phyloP scores from a whole-genome alignment of 2,888 invertebrate species.

The Plebejus anna region DNA sequence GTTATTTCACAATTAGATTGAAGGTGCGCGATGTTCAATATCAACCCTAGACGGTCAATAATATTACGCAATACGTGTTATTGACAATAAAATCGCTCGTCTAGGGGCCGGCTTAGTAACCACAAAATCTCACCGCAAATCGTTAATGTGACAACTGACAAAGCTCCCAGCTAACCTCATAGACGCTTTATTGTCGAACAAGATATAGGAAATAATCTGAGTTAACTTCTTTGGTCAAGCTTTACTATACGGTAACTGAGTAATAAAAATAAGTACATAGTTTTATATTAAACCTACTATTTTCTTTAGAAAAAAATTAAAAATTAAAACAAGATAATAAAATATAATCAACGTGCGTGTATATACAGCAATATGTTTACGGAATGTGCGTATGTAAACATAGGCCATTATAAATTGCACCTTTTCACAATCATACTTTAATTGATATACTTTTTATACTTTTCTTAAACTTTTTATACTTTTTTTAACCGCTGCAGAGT shows the following conservation, averaged over 20 bases:
- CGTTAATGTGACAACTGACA: neutral
- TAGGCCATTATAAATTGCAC: neutral
- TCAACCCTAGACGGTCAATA: too few species aligned
- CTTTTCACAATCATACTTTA: neutral
- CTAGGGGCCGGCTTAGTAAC: too few species aligned
- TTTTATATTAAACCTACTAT: neutral
- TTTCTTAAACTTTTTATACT: neutral
- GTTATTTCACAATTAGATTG: too few species aligned
- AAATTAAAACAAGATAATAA: conserved; percentile 14
- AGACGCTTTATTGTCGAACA: conserved; percentile 7
- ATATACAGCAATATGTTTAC: conserved; percentile 12
- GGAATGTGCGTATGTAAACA: conserved; percentile 3
- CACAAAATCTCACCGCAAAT: neutral
- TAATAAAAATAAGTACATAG: conserved; percentile 11
- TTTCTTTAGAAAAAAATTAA: conserved; percentile 4
- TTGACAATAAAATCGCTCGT: too few species aligned
- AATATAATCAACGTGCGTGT: neutral
- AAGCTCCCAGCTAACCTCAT: neutral
- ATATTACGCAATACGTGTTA: too few species aligned
- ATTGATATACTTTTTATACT: neutral
- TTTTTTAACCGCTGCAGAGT: neutral
- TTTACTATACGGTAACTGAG: neutral
- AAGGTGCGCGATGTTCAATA: too few species aligned
- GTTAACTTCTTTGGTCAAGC: conserved; percentile 14
- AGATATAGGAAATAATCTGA: neutral